phyloP scores from a whole-genome alignment of 1,140 invertebrate species.

The Bursaphelenchus mucronatus region DNA sequence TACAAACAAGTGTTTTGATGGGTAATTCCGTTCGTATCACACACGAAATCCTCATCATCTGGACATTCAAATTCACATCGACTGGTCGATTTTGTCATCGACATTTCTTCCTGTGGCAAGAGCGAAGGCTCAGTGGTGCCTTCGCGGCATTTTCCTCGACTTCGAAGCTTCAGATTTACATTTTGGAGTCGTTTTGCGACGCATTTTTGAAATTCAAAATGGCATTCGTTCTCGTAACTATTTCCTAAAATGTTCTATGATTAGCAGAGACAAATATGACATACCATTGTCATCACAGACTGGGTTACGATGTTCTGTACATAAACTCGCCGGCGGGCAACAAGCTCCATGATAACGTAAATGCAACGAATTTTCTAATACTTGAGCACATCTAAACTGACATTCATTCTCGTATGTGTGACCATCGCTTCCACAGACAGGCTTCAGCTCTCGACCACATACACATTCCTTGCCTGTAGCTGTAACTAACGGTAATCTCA shows the following conservation, averaged over 20 bases:
- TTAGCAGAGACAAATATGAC: neutral
- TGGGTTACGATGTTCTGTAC: conserved; percentile 28
- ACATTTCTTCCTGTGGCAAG: too few relatives aligned
- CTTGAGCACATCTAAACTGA: conserved; percentile 26
- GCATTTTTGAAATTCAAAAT: conserved; percentile 22
- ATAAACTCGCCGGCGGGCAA: conserved; percentile 33
- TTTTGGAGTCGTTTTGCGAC: conserved; percentile 13
- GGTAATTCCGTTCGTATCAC: conserved; percentile 34
- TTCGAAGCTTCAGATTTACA: conserved; percentile 7
- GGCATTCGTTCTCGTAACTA: conserved; percentile 18
- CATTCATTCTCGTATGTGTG: conserved; percentile 39
- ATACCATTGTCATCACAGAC: conserved; percentile 41
- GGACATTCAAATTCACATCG: conserved; percentile 39
- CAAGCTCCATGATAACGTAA: conserved; percentile 38
- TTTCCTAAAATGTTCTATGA: conserved; percentile 4
- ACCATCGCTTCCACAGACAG: conserved; percentile 38
- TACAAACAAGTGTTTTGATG: conserved; percentile 40
- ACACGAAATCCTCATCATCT: conserved; percentile 42
- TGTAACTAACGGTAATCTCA: neutral
- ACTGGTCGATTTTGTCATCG: neutral
- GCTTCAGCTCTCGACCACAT: conserved; percentile 32
- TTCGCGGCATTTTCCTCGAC: neutral
- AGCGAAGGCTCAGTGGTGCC: too few relatives aligned
- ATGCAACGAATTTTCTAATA: conserved; percentile 12
- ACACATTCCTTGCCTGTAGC: conserved; percentile 17